Base-by-base conservation (phyloP, 2,797 vertebrate species). In the Bovichtus diacanthus region DNA sequence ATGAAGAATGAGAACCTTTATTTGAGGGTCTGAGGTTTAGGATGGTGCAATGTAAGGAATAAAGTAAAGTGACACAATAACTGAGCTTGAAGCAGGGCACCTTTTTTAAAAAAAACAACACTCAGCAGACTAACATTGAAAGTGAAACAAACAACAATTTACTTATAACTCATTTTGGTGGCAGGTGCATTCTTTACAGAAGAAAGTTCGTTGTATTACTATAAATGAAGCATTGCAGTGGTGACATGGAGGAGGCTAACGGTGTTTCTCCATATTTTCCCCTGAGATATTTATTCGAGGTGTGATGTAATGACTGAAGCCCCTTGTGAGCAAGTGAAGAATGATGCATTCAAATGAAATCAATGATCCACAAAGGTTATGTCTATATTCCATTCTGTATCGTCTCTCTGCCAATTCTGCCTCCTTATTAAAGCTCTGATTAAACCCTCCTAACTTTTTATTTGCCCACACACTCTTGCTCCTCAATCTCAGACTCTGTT, bases 321-420 rank as follows among this genome's bases (percentile, higher is more conserved):
- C 54, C 71, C 66, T 72, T 73, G 56, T 65, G 50, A 59, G n/a
- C 38, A 34, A 56, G 38, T 55, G 65, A 75, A 70, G 60, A 76
- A 74, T 31, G 21, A 70, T 36, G 38, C 70, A 68, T 81, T 86
- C 23, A 78, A 72, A 83, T 72, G 12, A 78, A 78, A 70, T 69
- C 29, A 76, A 69, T 62, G 63, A 78, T 74, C 44, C 72, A 71
- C 67, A 72, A 80, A 85, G 43, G 77, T 66, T 16, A 67, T 60
- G 65, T 74, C 72, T 70, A 9, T 76, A 62, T 77, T 71, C 49
- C 10, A 47, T 61, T 81, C 34, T 63, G 44, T 58, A 67, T 76
- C 69, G 55, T 74, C 53, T 75, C 54, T 15, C 53, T 70, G 67
- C 67, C 73, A 56, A 51, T 65, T 79, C 70, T 51, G 10, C 56